phyloP scores from a whole-genome alignment of 2,888 invertebrate species.

The Leptinotarsa peninsularis region DNA sequence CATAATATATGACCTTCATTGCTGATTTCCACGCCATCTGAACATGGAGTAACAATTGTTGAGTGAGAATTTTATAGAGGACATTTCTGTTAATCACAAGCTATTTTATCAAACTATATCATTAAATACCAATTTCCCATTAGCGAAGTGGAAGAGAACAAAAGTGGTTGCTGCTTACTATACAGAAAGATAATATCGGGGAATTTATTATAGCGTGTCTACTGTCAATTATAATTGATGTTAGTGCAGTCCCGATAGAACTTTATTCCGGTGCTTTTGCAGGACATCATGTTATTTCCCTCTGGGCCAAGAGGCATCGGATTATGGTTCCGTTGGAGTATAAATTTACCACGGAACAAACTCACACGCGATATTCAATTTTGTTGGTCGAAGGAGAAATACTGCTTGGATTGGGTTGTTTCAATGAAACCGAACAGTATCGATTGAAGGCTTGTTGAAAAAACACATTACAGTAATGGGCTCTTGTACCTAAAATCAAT shows the following conservation, averaged over 20 bases:
- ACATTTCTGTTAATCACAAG: neutral
- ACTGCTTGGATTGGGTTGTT: constrained; percentile 35
- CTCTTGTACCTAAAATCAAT: neutral
- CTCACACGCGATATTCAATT: constrained; percentile 49
- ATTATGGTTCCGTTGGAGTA: constrained; percentile 49
- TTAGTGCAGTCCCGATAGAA: constrained; percentile 53
- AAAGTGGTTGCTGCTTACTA: constrained; percentile 12
- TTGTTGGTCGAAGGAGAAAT: constrained; percentile 40
- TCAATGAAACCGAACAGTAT: neutral
- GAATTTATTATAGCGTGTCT: constrained; percentile 46
- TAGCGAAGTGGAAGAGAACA: constrained; percentile 14
- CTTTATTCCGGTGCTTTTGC: constrained; percentile 59
- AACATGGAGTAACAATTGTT: neutral
- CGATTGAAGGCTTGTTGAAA: constrained; percentile 5
- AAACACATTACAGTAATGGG: constrained; percentile 4
- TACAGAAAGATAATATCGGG: constrained; percentile 9
- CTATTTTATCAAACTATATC: neutral
- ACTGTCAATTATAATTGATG: constrained; percentile 59
- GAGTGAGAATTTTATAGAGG: neutral
- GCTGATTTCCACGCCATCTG: too few relatives aligned
- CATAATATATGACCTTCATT: too few relatives aligned
- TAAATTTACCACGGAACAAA: constrained; percentile 49
- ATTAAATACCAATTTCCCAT: constrained; percentile 1
- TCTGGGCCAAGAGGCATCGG: constrained; percentile 47
- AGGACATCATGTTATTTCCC: constrained; percentile 63